Evolutionary conservation across 2,113 vertebrate genomes (phyloP), one percentile per base, ranked within the genome.

Genomic region (Montifringilla adamsi): DNA sequence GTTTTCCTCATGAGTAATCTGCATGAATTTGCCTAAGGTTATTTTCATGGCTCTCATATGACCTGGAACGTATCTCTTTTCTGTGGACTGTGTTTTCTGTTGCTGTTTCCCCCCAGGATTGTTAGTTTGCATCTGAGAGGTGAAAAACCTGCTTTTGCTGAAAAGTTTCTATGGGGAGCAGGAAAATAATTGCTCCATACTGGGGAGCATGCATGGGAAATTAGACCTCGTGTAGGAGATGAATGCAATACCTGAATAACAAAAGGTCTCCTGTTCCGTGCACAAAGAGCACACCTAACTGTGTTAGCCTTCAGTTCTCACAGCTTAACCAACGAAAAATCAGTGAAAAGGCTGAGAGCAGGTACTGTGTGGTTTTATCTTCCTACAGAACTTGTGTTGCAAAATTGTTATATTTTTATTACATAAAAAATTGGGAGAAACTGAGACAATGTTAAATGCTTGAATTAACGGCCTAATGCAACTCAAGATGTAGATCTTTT

Each of bases 101-200:
- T 63, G 22, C 22, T 85, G 11, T 63, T 84, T 77, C 27, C 3
- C 7, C 3, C 2, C 3, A 15, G 43, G 20, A 35, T 12, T 53
- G 8, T 15, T 84, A 23, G 12, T 37, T 12, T 85, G 33, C 35
- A 6, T 49, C 28, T 56, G 31, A 69, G 41, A 28, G 2, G 3
- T 62, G 46, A 49, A 66, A 92, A 90, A 15, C 8, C 6, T 31
- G 5, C 2, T 52, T 88, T 47, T 20, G 2, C 8, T 86, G 49
- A 11, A 39, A 15, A 10, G 13, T 1, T 64, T 52, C 89, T 41
- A 6, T 35, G 53, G 24, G 11, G 22, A 69, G 5, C 4, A 66
- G 62, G 24, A 41, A 56, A 49, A 5, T 0, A 56, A 11, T 41
- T 80, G 19, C 31, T 86, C 30, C 10, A 2, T 43, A 2, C 0